Evolutionary conservation across 2,888 invertebrate species (phyloP), one percentile per base, ranked within the genome.

Genomic region (Elgonia sp.): DNA sequence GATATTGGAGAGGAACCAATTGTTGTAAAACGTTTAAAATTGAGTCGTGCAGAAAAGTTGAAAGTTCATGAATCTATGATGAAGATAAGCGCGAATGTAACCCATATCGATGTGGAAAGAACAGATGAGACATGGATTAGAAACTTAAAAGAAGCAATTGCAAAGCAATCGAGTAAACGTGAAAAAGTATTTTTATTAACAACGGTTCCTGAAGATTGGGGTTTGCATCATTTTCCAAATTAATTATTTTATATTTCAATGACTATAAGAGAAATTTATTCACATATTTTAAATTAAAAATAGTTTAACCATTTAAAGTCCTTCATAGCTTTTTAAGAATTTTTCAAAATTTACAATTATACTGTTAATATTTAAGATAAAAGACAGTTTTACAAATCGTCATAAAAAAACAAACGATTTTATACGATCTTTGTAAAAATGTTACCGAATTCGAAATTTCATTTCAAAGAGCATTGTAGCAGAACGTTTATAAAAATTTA

Each of bases 171-270:
- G 37, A 73, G 60, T 21, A 39, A 57, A 73, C 60, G 18, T 39
- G 60, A 73, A 60, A 73, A 73, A 46, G 42, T 72, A 72, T 72
- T 55, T 40, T 72, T 72, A n/a, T 72, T 72, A 72, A 72, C 72
- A 57, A 72, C 55, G 57, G 53, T 72, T 72, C 72, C 55, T 16
- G 5, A 55, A 55, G 70, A 72, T 39, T 72, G 55, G 72, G 72
- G 72, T 72, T 55, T 53, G 72, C 16, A 39, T 63, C 21, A 39
- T 39, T 63, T 63, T 63, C 12, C 39, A 55, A 72, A 69, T 39
- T 63, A 63, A 29, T 5, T 29, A 29, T 29, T 29, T 29, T 29
- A 29, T 29, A 29, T 29, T 29, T 29, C 5, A 29, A 29, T 29
- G 5, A 29, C 29, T 29, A 29, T 5, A 29, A 3, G 1, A 29